Percentiles rank a stretch among this genome's conserved stretches.
phyloP scores from a whole-genome alignment of 2,113 vertebrate genomes.

The Chaetorhynchus papuensis region DNA sequence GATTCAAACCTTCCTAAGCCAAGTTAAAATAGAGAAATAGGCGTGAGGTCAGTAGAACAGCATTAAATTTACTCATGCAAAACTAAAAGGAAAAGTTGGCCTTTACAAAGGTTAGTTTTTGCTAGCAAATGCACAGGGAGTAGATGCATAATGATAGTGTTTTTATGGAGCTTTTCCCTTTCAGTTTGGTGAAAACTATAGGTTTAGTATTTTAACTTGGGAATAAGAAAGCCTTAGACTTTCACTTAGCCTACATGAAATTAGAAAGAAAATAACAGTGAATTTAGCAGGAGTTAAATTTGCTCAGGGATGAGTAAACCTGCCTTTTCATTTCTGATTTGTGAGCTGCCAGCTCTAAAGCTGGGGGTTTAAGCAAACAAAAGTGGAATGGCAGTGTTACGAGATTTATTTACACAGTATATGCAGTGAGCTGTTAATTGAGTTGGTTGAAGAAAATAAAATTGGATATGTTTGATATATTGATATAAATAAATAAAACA shows the following conservation, averaged over 20 bases:
- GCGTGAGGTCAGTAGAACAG: background rate
- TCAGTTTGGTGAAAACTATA: background rate
- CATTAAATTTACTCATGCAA: background rate
- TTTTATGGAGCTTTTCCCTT: background rate
- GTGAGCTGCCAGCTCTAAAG: background rate
- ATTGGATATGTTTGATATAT: background rate
- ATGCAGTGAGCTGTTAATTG: conserved; percentile 20
- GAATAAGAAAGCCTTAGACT: background rate
- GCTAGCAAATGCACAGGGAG: background rate
- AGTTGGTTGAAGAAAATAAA: conserved; percentile 14
- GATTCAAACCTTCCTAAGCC: background rate
- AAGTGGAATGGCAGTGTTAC: background rate
- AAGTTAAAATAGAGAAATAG: background rate
- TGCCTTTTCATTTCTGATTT: conserved; percentile 24
- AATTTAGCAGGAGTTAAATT: conserved; percentile 15
- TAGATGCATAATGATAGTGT: background rate
- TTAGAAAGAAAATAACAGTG: background rate
- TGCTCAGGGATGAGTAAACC: conserved; percentile 24
- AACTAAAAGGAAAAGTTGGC: background rate
- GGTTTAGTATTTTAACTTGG: background rate
- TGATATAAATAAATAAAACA: background rate
- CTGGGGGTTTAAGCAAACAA: background rate
- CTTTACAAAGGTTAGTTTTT: conserved; percentile 8
- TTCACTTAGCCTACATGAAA: background rate
- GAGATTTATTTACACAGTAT: conserved; percentile 26